Evolutionary conservation across 2,113 vertebrate species (phyloP), one percentile per base, ranked within the genome.

Genomic region (Phycodurus eques): DNA sequence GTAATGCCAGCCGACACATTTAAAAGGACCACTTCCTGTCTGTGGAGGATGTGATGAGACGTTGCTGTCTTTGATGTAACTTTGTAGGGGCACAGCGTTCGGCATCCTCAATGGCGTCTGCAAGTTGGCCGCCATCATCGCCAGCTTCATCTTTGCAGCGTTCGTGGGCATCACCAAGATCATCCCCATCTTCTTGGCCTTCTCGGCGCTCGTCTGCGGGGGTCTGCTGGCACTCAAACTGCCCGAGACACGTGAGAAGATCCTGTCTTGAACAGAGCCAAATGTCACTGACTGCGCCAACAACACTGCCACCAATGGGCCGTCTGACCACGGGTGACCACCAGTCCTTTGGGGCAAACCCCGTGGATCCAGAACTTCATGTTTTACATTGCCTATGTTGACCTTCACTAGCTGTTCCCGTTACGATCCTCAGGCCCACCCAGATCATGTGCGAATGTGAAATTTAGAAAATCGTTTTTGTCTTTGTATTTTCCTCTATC

Each of bases 141-240:
- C 95, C 83, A 98, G 95, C 83, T 96, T 95, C n/a, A 95, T 98
- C 86, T 99, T 99, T 39, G 94, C 96, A 65, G 95, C 96, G 63
- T 98, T 98, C 1, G 95, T 99, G 13, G 95, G 96, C 70, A 91
- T 98, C 84, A 98, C 96, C 11, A 95, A 97, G 87, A 96, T 98
- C 76, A 79, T 98, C 76, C 98, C 96, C 82, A 98, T 98, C 84
- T 94, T 98, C 39, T 84, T 99, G 92, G 96, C 97, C 81, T 98
- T 96, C 80, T 88, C 94, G 0, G 94, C 96, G 8, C 92, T 99
- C 27, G 93, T 96, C 27, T 95, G 94, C 1, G 97, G 98, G 54
- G 97, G 96, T 3, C 87, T 99, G 82, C 89, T 99, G 0, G 95
- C 97, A 19, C 91, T 98, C 56, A 95, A 96, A 75, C 91, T 99